Evolutionary conservation across 2,797 vertebrate genomes (phyloP).

Genomic region (Bovichtus variegatus): DNA sequence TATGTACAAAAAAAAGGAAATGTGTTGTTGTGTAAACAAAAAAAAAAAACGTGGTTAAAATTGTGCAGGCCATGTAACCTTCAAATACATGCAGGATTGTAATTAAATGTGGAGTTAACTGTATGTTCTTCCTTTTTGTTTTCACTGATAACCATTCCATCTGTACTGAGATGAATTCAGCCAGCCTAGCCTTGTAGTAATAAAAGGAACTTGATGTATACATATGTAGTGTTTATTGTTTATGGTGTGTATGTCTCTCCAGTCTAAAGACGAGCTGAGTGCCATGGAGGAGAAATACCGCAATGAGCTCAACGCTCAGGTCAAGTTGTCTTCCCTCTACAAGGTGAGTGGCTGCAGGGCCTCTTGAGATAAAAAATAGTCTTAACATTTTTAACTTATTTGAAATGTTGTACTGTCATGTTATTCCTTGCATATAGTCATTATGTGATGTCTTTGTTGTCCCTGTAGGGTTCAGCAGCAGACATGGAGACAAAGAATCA

Average conservation of each 20-base stretch:
- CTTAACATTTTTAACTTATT: background rate
- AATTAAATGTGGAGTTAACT: too few relatives aligned
- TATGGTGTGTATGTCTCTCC: background rate
- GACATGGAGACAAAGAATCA: slow-evolving; percentile 91
- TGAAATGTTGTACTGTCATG: background rate
- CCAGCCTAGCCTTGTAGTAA: too few relatives aligned
- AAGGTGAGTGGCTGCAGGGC: slow-evolving; percentile 85
- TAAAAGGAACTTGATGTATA: too few relatives aligned
- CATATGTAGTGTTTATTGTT: background rate
- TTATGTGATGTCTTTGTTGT: background rate
- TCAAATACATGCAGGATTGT: too few relatives aligned
- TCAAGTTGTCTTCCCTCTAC: slow-evolving; percentile 94
- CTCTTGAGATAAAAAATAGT: background rate
- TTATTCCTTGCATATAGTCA: background rate
- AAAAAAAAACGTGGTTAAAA: too few relatives aligned
- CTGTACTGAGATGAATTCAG: too few relatives aligned
- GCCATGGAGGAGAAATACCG: slow-evolving; percentile 96
- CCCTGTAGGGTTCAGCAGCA: slow-evolving; percentile 88
- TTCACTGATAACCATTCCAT: too few relatives aligned
- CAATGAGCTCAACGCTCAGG: slow-evolving; percentile 94
- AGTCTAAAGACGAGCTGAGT: slow-evolving; percentile 93
- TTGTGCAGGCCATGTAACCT: too few relatives aligned
- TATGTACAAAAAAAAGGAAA: too few relatives aligned
- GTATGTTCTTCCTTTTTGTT: too few relatives aligned
- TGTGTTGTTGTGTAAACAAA: too few relatives aligned